Evolutionary conservation across 2,888 invertebrate species (phyloP).

Genomic region (Ametastegia equiseti): DNA sequence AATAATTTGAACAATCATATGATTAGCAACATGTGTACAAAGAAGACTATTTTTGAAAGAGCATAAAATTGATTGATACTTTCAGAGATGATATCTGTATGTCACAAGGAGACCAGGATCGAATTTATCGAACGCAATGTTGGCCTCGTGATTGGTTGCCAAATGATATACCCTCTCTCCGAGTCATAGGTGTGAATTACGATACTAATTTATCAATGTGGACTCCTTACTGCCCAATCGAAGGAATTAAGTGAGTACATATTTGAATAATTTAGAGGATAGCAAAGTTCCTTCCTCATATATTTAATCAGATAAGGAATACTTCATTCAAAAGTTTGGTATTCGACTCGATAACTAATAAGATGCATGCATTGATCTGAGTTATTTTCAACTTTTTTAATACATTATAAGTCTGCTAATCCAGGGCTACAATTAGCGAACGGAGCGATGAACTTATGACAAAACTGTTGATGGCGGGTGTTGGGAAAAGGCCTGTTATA

Average conservation of each 20-base stretch:
- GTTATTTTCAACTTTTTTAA: not conserved
- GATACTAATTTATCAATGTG: conserved; percentile 91
- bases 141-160: conserved; percentile 98
- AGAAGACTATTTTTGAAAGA: not conserved
- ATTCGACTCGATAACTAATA: no score
- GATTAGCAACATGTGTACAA: not conserved
- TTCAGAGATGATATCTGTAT: conserved; percentile 64
- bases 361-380: not conserved
- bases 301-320: not conserved
- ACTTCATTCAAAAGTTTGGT: not conserved
- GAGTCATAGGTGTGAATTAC: conserved; percentile 93
- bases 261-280: not conserved
- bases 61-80: not conserved
- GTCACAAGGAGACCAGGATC: conserved; percentile 62
- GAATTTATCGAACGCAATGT: conserved; percentile 82
- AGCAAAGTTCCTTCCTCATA: not conserved
- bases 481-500: conserved; percentile 90
- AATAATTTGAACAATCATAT: conserved; percentile 4
- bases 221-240: conserved; percentile 84
- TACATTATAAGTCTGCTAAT: conserved; percentile 29
- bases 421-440: conserved; percentile 79
- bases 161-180: conserved; percentile 84
- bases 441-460: conserved; percentile 83
- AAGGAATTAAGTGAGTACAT: conserved; percentile 74
- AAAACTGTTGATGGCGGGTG: conserved; percentile 84